A percentile compares a stretch with the other conserved stretches of the same genome.
phyloP scores from a whole-genome alignment of 1,140 invertebrate genomes.

The Bombus pascuorum region DNA sequence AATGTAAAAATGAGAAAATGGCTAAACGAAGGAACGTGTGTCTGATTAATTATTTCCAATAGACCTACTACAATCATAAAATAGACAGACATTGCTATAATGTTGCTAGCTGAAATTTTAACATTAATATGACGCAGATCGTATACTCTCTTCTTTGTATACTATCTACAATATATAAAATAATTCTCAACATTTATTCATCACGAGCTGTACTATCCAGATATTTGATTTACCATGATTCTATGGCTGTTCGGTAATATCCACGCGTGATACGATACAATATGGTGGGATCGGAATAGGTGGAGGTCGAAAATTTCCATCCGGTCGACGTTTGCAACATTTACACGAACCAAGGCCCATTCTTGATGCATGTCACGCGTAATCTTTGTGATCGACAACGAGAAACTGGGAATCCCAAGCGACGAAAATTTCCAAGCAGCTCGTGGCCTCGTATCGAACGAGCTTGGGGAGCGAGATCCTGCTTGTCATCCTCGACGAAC shows the following conservation, averaged over 20 bases:
- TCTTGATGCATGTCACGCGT: conserved; percentile 2
- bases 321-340: neutral
- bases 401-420: conserved; percentile 15
- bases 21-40: too few species aligned
- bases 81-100: too few species aligned
- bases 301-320: neutral
- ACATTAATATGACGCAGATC: too few species aligned
- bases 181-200: neutral
- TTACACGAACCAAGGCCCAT: neutral
- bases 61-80: too few species aligned
- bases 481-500: conserved; percentile 54
- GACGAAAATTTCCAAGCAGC: conserved; percentile 31
- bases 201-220: neutral
- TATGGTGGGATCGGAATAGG: neutral
- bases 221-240: neutral
- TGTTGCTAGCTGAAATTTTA: too few species aligned
- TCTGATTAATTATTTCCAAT: too few species aligned
- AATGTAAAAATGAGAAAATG: too few species aligned
- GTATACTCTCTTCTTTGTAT: too few species aligned
- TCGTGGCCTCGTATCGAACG: conserved; percentile 47
- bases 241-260: neutral
- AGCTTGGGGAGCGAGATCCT: conserved; percentile 46
- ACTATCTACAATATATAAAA: neutral
- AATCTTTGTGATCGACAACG: conserved; percentile 46
- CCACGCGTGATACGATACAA: neutral